Percentiles rank a stretch among this genome's conserved stretches.
These are phyloP conservation scores for Orbicella faveolata DNA, from an alignment of 64 coral and sea anemone genomes.

Conservation along the genomic window DNA sequence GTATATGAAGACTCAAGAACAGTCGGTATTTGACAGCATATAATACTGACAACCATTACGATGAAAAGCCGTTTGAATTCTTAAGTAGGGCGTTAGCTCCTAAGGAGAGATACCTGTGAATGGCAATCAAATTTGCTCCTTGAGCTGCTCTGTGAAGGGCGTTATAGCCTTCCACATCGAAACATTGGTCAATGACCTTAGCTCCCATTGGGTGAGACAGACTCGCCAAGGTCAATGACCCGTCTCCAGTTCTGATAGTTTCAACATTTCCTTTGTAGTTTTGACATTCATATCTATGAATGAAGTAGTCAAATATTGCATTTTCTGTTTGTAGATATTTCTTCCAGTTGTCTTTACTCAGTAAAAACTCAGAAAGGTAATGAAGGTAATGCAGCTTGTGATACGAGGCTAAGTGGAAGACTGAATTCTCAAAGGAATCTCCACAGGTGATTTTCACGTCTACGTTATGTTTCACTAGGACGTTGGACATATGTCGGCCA, in stretches of 20 bases:
- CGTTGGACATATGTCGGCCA: constrained; percentile 20
- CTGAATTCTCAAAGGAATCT: constrained; percentile 31
- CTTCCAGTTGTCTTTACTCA: constrained; percentile 6
- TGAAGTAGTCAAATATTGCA: constrained; percentile 67
- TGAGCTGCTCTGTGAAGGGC: constrained; percentile 66
- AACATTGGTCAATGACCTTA: constrained; percentile 37
- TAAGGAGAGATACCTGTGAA: constrained; percentile 30
- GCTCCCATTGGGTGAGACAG: not conserved
- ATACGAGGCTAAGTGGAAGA: constrained; percentile 52
- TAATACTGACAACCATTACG: constrained; percentile 4
- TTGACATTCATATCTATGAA: constrained; percentile 12
- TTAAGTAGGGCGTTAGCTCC: constrained; percentile 8
- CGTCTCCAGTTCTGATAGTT: constrained; percentile 21
- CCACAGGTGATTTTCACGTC: constrained; percentile 20
- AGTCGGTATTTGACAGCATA: not conserved
- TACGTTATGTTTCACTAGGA: constrained; percentile 17
- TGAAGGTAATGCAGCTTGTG: constrained; percentile 65
- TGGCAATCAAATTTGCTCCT: constrained; percentile 57
- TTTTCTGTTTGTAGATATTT: constrained; percentile 17
- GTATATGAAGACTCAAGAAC: too few species aligned
- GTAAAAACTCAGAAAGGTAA: constrained; percentile 38
- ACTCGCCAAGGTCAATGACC: constrained; percentile 8
- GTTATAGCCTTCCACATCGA: constrained; percentile 46
- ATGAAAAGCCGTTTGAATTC: not conserved
- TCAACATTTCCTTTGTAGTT: not conserved